These are phyloP conservation scores for Perdix hodgsoniae DNA, from an alignment of 2,797 vertebrate species.

Conservation along the genomic window DNA sequence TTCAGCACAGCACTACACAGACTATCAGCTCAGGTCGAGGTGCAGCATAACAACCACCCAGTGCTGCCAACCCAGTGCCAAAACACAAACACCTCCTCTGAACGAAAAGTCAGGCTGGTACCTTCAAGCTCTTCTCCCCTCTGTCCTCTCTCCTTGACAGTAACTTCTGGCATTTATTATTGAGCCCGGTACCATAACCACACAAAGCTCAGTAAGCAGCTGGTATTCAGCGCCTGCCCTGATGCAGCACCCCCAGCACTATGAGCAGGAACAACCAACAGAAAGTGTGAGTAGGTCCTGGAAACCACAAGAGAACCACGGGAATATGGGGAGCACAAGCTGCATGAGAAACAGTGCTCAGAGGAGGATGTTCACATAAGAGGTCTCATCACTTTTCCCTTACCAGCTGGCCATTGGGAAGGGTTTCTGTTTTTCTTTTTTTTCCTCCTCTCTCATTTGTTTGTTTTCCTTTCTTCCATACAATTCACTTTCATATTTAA, in stretches of 20 bases:
- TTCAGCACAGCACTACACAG: neutral
- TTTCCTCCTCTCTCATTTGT: neutral
- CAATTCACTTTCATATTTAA: neutral
- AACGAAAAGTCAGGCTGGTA: neutral
- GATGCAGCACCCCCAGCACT: neutral
- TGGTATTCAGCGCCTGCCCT: neutral
- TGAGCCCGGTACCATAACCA: neutral
- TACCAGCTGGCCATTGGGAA: neutral
- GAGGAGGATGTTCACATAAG: neutral
- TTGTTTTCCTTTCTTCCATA: neutral
- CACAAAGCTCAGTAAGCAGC: neutral
- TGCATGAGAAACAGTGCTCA: neutral
- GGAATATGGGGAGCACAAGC: neutral
- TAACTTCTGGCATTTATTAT: neutral
- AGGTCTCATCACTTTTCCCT: neutral
- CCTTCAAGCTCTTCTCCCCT: neutral
- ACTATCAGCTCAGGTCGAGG: fast-evolving
- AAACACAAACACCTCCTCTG: neutral
- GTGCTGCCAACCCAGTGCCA: neutral
- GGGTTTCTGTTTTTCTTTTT: neutral
- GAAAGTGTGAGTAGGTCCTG: neutral
- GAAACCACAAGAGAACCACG: neutral
- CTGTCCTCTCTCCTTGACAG: neutral
- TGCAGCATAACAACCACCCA: neutral
- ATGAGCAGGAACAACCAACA: neutral